These are phyloP conservation scores for Marasmarcha lunaedactyla DNA, from an alignment of 2,888 invertebrate species.

Conservation along the genomic window DNA sequence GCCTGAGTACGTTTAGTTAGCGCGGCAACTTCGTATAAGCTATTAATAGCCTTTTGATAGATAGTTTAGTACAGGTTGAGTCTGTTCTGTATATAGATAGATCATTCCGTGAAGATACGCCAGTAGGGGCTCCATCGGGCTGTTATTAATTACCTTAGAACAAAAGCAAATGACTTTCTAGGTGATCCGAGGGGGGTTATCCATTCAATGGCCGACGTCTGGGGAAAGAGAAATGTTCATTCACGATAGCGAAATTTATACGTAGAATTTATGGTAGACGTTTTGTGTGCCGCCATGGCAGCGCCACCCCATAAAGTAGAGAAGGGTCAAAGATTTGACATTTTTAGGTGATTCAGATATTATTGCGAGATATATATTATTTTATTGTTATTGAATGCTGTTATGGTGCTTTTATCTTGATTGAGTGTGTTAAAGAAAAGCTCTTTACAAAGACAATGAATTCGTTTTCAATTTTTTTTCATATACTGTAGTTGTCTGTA, in stretches of 20 bases:
- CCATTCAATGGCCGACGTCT: conserved; percentile 65
- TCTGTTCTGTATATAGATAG: not conserved
- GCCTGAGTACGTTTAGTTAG: too few relatives aligned
- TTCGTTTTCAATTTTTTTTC: too few relatives aligned
- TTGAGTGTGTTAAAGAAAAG: too few relatives aligned
- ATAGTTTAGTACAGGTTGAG: not conserved
- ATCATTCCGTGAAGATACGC: not conserved
- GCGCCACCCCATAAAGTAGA: conserved; percentile 48
- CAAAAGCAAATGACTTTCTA: conserved; percentile 69
- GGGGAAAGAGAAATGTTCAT: conserved; percentile 66
- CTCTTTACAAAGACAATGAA: too few relatives aligned
- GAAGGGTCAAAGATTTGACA: conserved; percentile 49
- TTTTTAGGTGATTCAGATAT: conserved; percentile 42
- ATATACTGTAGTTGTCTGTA: too few relatives aligned
- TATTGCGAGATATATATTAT: conserved; percentile 32
- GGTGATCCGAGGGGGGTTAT: conserved; percentile 66
- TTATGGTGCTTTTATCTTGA: too few relatives aligned
- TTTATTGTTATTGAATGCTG: too few relatives aligned
- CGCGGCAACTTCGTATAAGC: not conserved
- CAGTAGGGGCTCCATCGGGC: not conserved
- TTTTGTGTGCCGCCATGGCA: conserved; percentile 45
- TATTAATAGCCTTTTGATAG: not conserved
- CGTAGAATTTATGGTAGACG: conserved; percentile 65
- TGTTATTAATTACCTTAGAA: conserved; percentile 67
- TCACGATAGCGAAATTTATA: conserved; percentile 68